Conservation (phyloP, 2,888 invertebrate genomes). For the Ptychoptera albimana region DNA sequence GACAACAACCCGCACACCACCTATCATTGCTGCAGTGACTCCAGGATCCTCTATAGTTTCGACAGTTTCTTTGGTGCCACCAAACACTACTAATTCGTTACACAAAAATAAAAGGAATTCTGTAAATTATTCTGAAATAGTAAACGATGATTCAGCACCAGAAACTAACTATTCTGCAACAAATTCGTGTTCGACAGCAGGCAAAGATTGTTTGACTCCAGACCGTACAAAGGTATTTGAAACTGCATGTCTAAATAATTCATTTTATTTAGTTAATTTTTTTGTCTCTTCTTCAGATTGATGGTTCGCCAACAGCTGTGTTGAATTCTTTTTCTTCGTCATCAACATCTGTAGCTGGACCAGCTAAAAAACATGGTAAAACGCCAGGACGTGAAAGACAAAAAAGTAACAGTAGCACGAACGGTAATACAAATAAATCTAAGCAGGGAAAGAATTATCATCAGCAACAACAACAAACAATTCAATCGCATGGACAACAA, state of each 20-base stretch:
- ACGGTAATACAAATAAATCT: constrained; percentile 10
- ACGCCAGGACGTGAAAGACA: constrained; percentile 29
- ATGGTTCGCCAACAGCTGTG: constrained; percentile 2
- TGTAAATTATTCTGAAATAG: too few relatives aligned
- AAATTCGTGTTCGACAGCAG: neutral
- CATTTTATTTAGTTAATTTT: neutral
- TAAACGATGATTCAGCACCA: neutral
- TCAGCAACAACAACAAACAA: neutral
- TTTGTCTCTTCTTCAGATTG: neutral
- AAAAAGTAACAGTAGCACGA: constrained; percentile 15
- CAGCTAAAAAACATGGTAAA: constrained; percentile 26
- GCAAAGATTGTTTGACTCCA: neutral
- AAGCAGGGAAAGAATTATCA: neutral
- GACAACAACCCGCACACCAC: too few relatives aligned
- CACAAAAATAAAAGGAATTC: too few relatives aligned
- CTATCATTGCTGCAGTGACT: too few relatives aligned
- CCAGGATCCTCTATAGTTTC: too few relatives aligned
- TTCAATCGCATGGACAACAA: constrained; percentile 10
- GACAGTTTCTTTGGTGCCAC: too few relatives aligned
- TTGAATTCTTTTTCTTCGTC: too few relatives aligned
- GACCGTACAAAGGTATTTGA: neutral
- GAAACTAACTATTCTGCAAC: constrained; percentile 1
- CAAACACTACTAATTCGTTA: too few relatives aligned
- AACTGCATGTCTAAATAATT: neutral
- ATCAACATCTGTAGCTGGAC: too few relatives aligned